A percentile compares a stretch with the other conserved stretches of the same genome.
These are phyloP conservation scores for Pelobates cultripes DNA, from an alignment of 2,797 vertebrate genomes.

Conservation along the genomic window DNA sequence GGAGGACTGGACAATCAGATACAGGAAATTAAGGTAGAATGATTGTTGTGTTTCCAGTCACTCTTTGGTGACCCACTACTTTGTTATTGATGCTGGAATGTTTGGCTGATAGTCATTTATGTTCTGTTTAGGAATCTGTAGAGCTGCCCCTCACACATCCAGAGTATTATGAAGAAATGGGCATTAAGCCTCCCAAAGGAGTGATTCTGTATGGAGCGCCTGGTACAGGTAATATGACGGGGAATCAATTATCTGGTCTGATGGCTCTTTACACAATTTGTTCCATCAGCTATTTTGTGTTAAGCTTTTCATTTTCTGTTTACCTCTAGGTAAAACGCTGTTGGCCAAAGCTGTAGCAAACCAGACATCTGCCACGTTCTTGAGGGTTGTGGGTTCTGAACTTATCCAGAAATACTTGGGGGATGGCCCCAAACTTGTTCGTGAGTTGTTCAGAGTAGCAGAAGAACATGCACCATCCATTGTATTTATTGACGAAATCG, in stretches of 20 bases:
- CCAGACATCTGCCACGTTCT: constrained; percentile 94
- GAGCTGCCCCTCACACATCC: constrained; percentile 97
- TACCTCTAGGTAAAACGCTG: constrained; percentile 87
- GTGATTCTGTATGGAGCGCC: constrained; percentile 95
- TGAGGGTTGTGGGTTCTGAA: constrained; percentile 93
- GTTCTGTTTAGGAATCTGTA: constrained; percentile 85
- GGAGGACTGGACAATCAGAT: constrained; percentile 96
- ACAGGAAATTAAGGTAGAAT: constrained; percentile 93
- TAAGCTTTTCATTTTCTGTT: constrained; percentile 30
- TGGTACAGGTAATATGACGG: constrained; percentile 83
- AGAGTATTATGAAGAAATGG: constrained; percentile 98
- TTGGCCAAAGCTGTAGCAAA: constrained; percentile 97
- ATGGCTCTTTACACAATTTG: not conserved
- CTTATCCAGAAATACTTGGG: constrained; percentile 97
- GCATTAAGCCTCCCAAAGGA: constrained; percentile 97
- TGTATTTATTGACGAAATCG: constrained; percentile 96
- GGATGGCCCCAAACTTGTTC: constrained; percentile 91
- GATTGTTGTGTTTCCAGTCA: not conserved
- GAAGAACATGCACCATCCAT: constrained; percentile 94
- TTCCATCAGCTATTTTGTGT: not conserved
- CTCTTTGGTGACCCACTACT: too few species aligned
- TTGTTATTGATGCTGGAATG: too few species aligned
- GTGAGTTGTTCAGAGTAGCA: constrained; percentile 91
- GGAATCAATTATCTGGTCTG: not conserved
- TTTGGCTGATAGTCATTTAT: not conserved